Evolutionary conservation across 1,140 invertebrate species (phyloP).

Genomic region (Eupeodes corollae): DNA sequence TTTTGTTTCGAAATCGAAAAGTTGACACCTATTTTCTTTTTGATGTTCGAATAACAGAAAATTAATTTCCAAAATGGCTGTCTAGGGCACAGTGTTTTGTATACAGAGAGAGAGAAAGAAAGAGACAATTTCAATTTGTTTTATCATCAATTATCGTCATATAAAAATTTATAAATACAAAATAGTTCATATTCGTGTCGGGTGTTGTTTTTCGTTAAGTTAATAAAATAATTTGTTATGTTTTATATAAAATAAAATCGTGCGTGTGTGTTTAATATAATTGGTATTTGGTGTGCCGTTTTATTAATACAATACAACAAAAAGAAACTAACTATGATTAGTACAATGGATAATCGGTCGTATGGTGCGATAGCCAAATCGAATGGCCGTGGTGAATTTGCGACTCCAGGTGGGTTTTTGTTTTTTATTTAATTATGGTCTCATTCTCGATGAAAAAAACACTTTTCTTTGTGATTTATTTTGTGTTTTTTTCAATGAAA

Average conservation of each 20-base stretch:
- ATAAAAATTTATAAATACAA: not conserved
- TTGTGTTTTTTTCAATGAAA: conserved; percentile 9
- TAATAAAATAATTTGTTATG: too few species aligned
- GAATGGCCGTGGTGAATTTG: conserved; percentile 30
- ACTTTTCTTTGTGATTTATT: not conserved
- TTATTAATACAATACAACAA: conserved; percentile 5
- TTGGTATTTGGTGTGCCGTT: not conserved
- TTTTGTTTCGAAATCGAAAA: too few species aligned
- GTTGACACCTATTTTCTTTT: too few species aligned
- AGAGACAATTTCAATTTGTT: not conserved
- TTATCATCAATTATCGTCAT: not conserved
- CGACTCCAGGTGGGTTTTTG: conserved; percentile 29
- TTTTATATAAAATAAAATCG: not conserved
- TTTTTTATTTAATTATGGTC: not conserved
- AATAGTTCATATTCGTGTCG: too few species aligned
- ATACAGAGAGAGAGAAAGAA: too few species aligned
- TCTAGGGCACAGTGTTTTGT: too few species aligned
- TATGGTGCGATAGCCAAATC: conserved; percentile 24
- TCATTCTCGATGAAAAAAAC: not conserved
- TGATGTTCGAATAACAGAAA: too few species aligned
- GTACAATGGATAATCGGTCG: conserved; percentile 34
- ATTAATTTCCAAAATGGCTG: too few species aligned
- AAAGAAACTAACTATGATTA: conserved; percentile 23
- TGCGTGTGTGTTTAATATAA: not conserved
- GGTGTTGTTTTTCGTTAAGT: too few species aligned